Conservation (phyloP, 2,888 invertebrate genomes). For the Podotricha telesiphe region DNA sequence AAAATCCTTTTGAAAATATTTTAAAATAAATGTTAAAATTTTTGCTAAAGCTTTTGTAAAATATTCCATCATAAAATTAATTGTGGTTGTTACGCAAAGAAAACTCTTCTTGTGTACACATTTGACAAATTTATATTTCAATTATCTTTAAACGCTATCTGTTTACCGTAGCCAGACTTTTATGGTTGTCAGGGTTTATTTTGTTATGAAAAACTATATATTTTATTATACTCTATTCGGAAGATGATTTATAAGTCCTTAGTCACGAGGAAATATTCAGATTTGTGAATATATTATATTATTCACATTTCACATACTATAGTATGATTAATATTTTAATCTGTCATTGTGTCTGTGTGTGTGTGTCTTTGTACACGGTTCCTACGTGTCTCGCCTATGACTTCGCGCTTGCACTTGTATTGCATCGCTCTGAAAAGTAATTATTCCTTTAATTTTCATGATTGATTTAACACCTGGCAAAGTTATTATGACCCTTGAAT, state of each 20-base stretch:
- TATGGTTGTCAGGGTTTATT: constrained; percentile 28
- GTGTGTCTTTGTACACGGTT: too few relatives aligned
- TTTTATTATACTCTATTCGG: neutral
- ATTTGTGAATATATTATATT: too few relatives aligned
- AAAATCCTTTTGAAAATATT: neutral
- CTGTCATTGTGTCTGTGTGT: too few relatives aligned
- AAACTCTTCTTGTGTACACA: constrained; percentile 50
- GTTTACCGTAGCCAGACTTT: constrained; percentile 49
- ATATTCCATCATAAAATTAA: constrained; percentile 44
- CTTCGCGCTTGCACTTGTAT: too few relatives aligned
- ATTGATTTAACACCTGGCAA: too few relatives aligned
- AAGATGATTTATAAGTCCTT: neutral
- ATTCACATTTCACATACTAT: too few relatives aligned
- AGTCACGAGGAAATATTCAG: neutral
- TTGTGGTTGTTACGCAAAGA: constrained; percentile 36
- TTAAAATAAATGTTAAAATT: neutral
- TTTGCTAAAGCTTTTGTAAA: constrained; percentile 32
- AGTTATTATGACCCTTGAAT: too few relatives aligned
- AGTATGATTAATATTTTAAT: too few relatives aligned
- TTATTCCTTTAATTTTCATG: too few relatives aligned
- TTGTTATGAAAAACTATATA: neutral
- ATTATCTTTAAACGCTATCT: constrained; percentile 65
- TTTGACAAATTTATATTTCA: constrained; percentile 70
- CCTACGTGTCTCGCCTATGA: too few relatives aligned
- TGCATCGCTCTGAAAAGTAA: too few relatives aligned